These are phyloP conservation scores for Nannoperca obscura DNA, from an alignment of 2,797 vertebrate species.

Conservation along the genomic window DNA sequence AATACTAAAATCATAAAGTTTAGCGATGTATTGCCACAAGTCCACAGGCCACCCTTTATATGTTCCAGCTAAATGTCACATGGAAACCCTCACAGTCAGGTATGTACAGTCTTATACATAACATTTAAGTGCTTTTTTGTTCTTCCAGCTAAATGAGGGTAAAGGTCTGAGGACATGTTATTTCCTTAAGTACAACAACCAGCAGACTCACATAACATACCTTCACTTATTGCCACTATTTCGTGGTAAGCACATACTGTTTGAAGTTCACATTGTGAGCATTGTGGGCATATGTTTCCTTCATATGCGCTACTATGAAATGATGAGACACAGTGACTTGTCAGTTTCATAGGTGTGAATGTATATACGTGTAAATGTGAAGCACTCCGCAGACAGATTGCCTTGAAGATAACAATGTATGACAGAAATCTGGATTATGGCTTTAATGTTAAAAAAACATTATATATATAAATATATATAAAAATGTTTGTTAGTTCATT, in stretches of 20 bases:
- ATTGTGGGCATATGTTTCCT: neutral
- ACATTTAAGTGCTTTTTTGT: slow-evolving; percentile 51
- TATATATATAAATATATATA: too few species aligned
- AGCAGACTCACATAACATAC: neutral
- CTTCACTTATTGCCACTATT: neutral
- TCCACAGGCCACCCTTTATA: neutral
- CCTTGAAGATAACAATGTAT: neutral
- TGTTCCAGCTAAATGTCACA: slow-evolving; percentile 35
- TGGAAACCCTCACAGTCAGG: slow-evolving; percentile 18
- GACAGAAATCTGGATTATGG: neutral
- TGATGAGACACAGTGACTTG: neutral
- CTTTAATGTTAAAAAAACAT: slow-evolving; percentile 18
- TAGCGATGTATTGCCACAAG: neutral
- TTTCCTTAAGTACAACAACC: neutral
- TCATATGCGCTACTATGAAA: neutral
- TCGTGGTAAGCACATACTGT: neutral
- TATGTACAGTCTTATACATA: slow-evolving; percentile 34
- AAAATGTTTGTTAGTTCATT: slow-evolving; percentile 30
- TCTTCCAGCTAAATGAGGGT: slow-evolving; percentile 23
- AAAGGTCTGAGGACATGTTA: slow-evolving; percentile 1
- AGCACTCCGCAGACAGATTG: neutral
- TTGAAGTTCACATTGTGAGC: neutral
- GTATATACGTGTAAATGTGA: neutral
- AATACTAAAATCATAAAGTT: neutral
- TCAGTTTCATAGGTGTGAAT: neutral